These are phyloP conservation scores for Phyto melanocephala DNA, from an alignment of 2,888 invertebrate genomes.

Conservation along the genomic window DNA sequence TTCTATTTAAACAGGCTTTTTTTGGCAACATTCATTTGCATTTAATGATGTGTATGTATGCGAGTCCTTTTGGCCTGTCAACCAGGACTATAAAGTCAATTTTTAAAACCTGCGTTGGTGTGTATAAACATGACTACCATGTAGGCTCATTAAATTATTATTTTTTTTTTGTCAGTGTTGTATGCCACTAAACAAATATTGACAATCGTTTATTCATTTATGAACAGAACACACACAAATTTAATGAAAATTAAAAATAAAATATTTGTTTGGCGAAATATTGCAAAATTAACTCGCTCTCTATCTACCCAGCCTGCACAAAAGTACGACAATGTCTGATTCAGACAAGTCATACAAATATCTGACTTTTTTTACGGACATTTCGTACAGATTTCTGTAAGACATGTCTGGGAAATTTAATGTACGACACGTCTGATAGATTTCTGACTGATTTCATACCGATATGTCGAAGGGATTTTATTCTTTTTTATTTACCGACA, in stretches of 20 bases:
- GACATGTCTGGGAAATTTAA: too few relatives aligned
- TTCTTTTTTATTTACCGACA: too few relatives aligned
- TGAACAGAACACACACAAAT: slow-evolving; percentile 51
- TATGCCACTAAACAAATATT: slow-evolving; percentile 60
- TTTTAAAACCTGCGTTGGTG: slow-evolving; percentile 8
- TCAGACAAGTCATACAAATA: too few relatives aligned
- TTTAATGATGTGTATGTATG: slow-evolving; percentile 8
- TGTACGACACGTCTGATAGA: too few relatives aligned
- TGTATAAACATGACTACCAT: background rate
- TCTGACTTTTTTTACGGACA: too few relatives aligned
- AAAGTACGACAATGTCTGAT: too few relatives aligned
- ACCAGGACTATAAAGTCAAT: slow-evolving; percentile 48
- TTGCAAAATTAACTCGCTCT: background rate
- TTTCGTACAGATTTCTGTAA: too few relatives aligned
- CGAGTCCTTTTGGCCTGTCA: background rate
- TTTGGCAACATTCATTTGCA: background rate
- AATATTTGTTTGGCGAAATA: slow-evolving; percentile 41
- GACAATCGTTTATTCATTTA: slow-evolving; percentile 47
- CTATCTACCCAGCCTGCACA: too few relatives aligned
- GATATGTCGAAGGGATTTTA: too few relatives aligned
- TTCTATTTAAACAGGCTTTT: slow-evolving; percentile 56
- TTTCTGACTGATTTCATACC: too few relatives aligned
- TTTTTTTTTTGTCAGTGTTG: slow-evolving; percentile 26
- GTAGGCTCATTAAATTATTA: slow-evolving; percentile 30
- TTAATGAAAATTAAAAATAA: slow-evolving; percentile 66